Conservation (phyloP, 2,797 vertebrate species). For the Darevskia mixta region DNA sequence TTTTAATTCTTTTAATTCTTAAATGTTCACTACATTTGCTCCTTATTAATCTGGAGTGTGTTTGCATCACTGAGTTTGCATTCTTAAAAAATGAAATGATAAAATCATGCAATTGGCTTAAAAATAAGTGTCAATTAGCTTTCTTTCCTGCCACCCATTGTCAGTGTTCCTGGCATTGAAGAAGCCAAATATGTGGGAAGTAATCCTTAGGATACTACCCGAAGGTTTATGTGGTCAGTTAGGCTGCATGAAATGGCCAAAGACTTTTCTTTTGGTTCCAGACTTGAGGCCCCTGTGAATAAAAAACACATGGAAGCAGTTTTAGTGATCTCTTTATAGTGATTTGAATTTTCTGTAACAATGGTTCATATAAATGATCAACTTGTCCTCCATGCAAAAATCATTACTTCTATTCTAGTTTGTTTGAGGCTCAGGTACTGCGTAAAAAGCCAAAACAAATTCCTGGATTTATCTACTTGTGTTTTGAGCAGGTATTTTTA, state of each 20-base stretch:
- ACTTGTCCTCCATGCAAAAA: background rate
- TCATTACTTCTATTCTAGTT: conserved; percentile 11
- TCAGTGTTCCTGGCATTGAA: background rate
- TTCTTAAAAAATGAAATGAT: background rate
- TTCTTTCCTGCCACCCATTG: background rate
- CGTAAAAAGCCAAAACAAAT: background rate
- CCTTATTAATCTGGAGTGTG: background rate
- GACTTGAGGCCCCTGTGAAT: background rate
- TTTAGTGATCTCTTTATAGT: background rate
- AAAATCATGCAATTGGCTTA: background rate
- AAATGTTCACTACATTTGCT: background rate
- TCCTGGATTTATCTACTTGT: background rate
- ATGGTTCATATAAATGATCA: background rate
- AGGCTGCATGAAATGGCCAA: background rate
- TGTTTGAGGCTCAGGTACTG: background rate
- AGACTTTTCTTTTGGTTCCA: background rate
- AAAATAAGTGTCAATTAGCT: background rate
- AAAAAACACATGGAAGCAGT: background rate
- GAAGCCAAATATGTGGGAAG: background rate
- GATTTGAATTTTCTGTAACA: background rate
- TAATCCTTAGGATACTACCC: background rate
- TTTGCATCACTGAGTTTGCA: background rate
- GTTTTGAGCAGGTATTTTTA: background rate
- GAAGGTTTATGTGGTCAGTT: background rate
- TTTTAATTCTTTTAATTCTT: background rate